Evolutionary conservation across 2,888 invertebrate genomes (phyloP).

Genomic region (Cordilura impudica): DNA sequence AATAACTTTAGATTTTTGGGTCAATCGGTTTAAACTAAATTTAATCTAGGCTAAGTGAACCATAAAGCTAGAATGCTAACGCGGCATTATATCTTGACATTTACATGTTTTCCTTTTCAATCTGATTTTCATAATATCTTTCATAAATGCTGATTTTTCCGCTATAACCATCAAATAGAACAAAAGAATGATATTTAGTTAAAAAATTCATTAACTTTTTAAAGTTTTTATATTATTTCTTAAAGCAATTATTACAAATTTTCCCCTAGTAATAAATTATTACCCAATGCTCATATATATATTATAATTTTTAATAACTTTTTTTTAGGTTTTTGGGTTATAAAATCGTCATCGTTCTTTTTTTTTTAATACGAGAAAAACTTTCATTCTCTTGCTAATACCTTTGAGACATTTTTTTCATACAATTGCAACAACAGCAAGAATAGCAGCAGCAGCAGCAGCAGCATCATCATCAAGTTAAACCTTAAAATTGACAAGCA

Average conservation of each 20-base stretch:
- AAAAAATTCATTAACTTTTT: too few species aligned
- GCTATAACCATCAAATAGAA: too few species aligned
- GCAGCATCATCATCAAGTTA: slow-evolving; percentile 16
- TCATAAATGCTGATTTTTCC: too few species aligned
- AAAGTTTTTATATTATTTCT: too few species aligned
- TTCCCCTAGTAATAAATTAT: background rate
- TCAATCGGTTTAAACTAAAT: too few species aligned
- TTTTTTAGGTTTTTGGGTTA: slow-evolving; percentile 39
- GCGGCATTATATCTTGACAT: too few species aligned
- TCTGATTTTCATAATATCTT: too few species aligned
- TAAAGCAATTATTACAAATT: background rate
- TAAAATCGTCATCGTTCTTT: slow-evolving; percentile 23
- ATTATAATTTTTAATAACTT: background rate
- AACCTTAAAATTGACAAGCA: slow-evolving; percentile 54
- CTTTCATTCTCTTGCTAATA: slow-evolving; percentile 35
- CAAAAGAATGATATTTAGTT: too few species aligned
- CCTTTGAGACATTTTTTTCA: slow-evolving; percentile 44
- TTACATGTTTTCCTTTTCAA: too few species aligned
- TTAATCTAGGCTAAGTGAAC: too few species aligned
- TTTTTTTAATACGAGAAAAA: slow-evolving; percentile 6
- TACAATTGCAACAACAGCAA: slow-evolving; percentile 33
- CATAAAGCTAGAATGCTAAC: too few species aligned
- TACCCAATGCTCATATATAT: background rate
- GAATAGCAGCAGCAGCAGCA: background rate
- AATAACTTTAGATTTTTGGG: too few species aligned